Evolutionary conservation across 2,797 vertebrate genomes (phyloP).

Genomic region (Orientallactaga sibirica): DNA sequence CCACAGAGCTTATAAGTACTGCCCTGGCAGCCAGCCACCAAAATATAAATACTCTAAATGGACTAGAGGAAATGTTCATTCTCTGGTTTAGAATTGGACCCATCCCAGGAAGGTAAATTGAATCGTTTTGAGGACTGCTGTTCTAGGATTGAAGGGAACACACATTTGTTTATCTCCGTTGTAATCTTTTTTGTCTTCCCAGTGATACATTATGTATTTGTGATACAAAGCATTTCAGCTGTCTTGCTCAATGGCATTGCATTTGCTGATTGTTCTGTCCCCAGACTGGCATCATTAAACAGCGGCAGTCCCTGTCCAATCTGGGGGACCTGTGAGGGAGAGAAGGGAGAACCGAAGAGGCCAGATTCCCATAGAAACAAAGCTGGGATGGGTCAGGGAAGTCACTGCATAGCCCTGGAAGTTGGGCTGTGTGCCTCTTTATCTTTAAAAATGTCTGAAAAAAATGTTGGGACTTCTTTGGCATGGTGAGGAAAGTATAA

Average conservation of each 20-base stretch:
- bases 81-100: constrained; percentile 87
- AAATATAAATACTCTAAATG: constrained; percentile 88
- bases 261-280: constrained; percentile 65
- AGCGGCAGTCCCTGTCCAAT: constrained; percentile 66
- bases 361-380: constrained; percentile 73
- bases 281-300: constrained; percentile 65
- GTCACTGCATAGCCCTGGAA: constrained; percentile 41
- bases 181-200: constrained; percentile 85
- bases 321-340: constrained; percentile 73
- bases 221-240: constrained; percentile 74
- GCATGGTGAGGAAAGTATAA: constrained; percentile 37
- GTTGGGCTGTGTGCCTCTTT: constrained; percentile 22
- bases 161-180: constrained; percentile 82
- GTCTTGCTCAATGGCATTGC: constrained; percentile 58
- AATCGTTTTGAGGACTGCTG: constrained; percentile 86
- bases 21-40: constrained; percentile 86
- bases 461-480: constrained; percentile 56
- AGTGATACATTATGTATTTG: constrained; percentile 79
- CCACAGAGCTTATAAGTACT: constrained; percentile 87
- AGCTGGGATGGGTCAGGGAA: constrained; percentile 34
- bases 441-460: constrained; percentile 65
- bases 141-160: constrained; percentile 83
- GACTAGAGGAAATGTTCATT: constrained; percentile 87
- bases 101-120: constrained; percentile 87
- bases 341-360: constrained; percentile 58